Conservation (phyloP, 2,888 invertebrate species). For the Diploptera punctata region DNA sequence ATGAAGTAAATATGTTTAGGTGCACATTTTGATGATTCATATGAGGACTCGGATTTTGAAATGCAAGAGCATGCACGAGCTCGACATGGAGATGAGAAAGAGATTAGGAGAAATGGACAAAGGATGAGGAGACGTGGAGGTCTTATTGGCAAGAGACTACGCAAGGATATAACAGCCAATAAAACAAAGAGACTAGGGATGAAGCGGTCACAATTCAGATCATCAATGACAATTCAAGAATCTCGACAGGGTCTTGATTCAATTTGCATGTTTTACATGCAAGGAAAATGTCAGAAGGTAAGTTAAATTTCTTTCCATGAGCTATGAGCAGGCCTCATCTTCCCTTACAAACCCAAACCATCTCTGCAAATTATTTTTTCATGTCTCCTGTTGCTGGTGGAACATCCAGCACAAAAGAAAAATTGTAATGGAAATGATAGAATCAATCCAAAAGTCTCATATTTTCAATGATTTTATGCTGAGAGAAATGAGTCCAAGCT, state of each 20-base stretch:
- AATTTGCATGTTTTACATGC: constrained; percentile 84
- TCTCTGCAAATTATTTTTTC: too few species aligned
- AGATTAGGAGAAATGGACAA: constrained; percentile 19
- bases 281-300: constrained; percentile 84
- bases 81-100: constrained; percentile 7
- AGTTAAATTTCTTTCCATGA: constrained; percentile 28
- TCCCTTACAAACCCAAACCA: too few species aligned
- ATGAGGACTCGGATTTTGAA: constrained; percentile 38
- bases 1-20: background rate
- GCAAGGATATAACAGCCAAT: constrained; percentile 2
- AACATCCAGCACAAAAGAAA: too few species aligned
- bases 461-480: too few species aligned
- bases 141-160: background rate
- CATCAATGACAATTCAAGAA: constrained; percentile 59
- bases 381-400: too few species aligned
- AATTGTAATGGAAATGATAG: too few species aligned
- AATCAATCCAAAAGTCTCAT: too few species aligned
- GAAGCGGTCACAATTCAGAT: constrained; percentile 55
- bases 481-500: too few species aligned
- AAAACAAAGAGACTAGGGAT: constrained; percentile 53
- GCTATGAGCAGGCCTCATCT: too few species aligned
- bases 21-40: constrained; percentile 36
- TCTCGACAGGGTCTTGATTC: constrained; percentile 67
- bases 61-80: constrained; percentile 6
- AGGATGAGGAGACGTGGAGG: constrained; percentile 49